Conservation (phyloP, 2,888 invertebrate genomes). For the Lithophane leautieri region DNA sequence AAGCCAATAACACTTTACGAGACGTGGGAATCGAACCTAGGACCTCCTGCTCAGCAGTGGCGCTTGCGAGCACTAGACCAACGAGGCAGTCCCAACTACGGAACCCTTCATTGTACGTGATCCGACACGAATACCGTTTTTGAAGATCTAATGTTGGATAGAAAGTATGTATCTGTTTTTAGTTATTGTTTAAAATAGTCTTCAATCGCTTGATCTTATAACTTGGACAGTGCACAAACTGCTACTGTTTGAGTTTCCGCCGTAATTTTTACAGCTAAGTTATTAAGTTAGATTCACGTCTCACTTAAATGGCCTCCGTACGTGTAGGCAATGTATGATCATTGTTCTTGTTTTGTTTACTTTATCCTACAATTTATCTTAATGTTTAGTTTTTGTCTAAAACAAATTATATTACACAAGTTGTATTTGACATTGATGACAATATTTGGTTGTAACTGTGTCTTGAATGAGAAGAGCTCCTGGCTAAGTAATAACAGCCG, state of each 20-base stretch:
- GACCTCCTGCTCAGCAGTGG: too few relatives aligned
- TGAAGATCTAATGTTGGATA: too few relatives aligned
- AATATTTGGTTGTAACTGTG: conserved; percentile 3
- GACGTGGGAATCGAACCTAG: too few relatives aligned
- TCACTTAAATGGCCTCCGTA: conserved; percentile 43
- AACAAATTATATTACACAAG: conserved; percentile 2
- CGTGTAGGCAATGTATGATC: conserved; percentile 27
- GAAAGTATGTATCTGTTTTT: too few relatives aligned
- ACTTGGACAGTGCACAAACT: conserved; percentile 6
- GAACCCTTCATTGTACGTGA: too few relatives aligned
- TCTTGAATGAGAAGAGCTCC: not conserved
- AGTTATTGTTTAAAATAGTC: too few relatives aligned
- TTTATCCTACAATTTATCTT: conserved; percentile 38
- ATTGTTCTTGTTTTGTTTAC: conserved; percentile 34
- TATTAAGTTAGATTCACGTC: conserved; percentile 63
- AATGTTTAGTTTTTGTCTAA: conserved; percentile 11
- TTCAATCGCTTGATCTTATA: conserved; percentile 16
- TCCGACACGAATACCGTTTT: too few relatives aligned
- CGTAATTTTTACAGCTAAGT: conserved; percentile 65
- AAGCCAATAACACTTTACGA: too few relatives aligned
- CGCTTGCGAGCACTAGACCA: too few relatives aligned
- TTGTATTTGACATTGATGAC: conserved; percentile 24
- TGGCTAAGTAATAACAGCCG: too few relatives aligned
- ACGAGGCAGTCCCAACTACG: too few relatives aligned
- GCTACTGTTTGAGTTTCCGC: conserved; percentile 63